Base-by-base conservation (phyloP, 1,140 invertebrate species). In the Calephelis virginiensis region DNA sequence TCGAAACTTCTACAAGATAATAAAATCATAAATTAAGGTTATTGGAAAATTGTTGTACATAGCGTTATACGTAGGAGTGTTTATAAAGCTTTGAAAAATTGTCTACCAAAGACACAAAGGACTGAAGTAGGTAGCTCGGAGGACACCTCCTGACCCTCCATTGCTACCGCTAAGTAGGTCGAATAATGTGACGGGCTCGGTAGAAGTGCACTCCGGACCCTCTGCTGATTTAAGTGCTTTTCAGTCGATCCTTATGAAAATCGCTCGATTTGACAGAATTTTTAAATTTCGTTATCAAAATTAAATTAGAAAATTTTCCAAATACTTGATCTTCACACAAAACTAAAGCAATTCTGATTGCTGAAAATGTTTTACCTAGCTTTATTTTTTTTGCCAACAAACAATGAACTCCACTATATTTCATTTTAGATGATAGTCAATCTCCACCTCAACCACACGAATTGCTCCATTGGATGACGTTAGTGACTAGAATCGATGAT, bases 191-290 rank as follows among this genome's bases (percentile, higher is more conserved):
- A 80, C 79, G 78, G 80, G 79, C 77, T 80, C 72, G 68, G 64
- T 28, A 56, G 53, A 66, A 88, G 88, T 73, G 80, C 83, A 74
- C 87, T 87, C 75, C 64, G 74, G 67, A 68, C 79, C 83, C 74
- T 68, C 71, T 37, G 72, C 74, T 49, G 72, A 72, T 64, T 82
- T 69, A 70, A 90, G 88, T 40, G 72, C 82, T 82, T 86, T 72
- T 70, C 64, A 61, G 63, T 64, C 78, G 73, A 79, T 80, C 77
- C 83, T 84, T 76, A 79, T 78, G 74, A 85, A 87, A 89, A 90
- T 86, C 88, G 85, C 85, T 86, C 86, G 85, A 90, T 90, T 90
- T 89, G 84, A 88, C 88, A 88, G 86, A 85, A 90, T 90, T 90
- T 90, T 85, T 85, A 88, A 89, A 87, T 80, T 77, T 72, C 78